These are phyloP conservation scores for Stenodera caucasica DNA, from an alignment of 2,888 invertebrate species.

Conservation along the genomic window DNA sequence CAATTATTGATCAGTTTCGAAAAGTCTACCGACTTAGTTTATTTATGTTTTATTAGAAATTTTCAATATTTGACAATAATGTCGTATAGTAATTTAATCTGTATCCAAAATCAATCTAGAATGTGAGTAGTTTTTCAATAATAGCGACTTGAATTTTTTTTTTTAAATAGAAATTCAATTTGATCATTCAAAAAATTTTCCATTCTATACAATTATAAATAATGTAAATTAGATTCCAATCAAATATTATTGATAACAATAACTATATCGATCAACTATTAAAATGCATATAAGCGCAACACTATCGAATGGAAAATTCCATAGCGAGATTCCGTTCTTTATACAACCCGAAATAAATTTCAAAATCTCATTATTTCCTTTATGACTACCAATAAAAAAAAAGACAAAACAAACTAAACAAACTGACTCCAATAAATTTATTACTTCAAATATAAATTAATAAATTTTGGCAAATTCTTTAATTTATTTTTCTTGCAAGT, in stretches of 20 bases:
- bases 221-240: not conserved
- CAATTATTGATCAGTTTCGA: not conserved
- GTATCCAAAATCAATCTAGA: no score
- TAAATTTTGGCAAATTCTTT: not conserved
- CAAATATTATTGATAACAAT: not conserved
- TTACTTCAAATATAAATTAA: not conserved
- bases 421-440: no score
- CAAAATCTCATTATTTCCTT: no score
- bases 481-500: not conserved
- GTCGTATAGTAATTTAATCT: no score
- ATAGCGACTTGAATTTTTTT: not conserved
- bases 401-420: no score
- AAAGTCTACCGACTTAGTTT: not conserved
- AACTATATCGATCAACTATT: not conserved
- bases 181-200: not conserved
- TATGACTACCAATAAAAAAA: no score
- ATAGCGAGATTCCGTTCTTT: not conserved
- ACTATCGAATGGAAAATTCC: constrained; percentile 1
- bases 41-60: not conserved
- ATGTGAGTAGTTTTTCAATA: not conserved
- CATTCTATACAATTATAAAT: not conserved
- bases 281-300: not conserved
- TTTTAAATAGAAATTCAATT: not conserved
- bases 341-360: not conserved
- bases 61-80: not conserved